Evolutionary conservation across 2,888 invertebrate species (phyloP), one percentile per base, ranked within the genome.

Genomic region (Ligdia adustata): DNA sequence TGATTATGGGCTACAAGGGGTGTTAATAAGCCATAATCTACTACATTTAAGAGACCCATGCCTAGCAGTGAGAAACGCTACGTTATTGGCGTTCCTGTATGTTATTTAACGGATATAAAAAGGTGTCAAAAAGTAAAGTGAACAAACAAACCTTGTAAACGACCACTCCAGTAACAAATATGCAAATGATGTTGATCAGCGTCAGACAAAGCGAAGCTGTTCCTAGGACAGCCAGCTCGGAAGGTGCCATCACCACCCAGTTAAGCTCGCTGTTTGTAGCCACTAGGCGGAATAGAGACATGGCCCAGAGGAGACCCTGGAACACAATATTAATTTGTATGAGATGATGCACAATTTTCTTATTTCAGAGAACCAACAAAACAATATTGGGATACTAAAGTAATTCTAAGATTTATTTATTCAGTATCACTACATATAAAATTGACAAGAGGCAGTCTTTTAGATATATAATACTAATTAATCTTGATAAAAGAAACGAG

Each of bases 161-260:
- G n/a, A 93, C 60, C 15, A 95, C 91, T 12, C 94, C 95, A 69
- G 94, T 92, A 0, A 93, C 55, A 65, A 94, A 94, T 52, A 96
- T 94, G 72, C 94, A 94, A 28, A 93, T 66, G 41, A 96, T 94
- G 71, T 96, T 96, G 29, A 95, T 90, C 1, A 95, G 80, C 0
- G 95, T 95, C 7, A 96, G 81, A 35, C 93, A 91, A 43, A 96
- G 91, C 44, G 95, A 95, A 9, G 95, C 90, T 0, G 91, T 86
- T 1, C 95, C 96, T 15, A 95, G 75, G 4, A 92, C 69, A 0
- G 92, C 91, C 31, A 94, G 82, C 66, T 96, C 95, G 0, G 83
- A 69, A 0, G 92, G 90, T 57, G 92, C 91, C 1, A 88, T 79
- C 4, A 75, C 75, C 9, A 73, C 64, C 72, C 79, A 82, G 31